phyloP scores from a whole-genome alignment of 2,113 vertebrate genomes.

The Osmerus mordax region DNA sequence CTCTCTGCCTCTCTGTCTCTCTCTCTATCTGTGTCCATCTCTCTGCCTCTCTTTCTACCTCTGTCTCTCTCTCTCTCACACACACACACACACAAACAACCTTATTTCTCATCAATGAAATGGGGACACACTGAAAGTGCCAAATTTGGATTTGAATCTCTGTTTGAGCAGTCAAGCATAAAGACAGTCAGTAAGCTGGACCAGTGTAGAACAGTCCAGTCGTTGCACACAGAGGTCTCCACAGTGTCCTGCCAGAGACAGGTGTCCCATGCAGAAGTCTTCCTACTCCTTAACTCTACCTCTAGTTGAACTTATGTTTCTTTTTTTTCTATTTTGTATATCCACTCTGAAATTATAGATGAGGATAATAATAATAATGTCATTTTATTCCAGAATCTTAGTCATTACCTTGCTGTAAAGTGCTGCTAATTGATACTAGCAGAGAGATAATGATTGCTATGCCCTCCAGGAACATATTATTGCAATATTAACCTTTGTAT shows the following conservation, averaged over 20 bases:
- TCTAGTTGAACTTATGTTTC: constrained; percentile 76
- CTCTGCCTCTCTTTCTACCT: constrained; percentile 10
- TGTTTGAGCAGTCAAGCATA: constrained; percentile 28
- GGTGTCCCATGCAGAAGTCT: constrained; percentile 25
- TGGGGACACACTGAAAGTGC: constrained; percentile 43
- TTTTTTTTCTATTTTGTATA: constrained; percentile 71
- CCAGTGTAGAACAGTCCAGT: too few species aligned
- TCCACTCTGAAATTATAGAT: constrained; percentile 81
- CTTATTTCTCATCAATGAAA: constrained; percentile 48
- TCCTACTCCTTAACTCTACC: constrained; percentile 62
- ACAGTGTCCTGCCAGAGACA: constrained; percentile 37
- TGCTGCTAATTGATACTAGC: constrained; percentile 84
- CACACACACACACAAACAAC: constrained; percentile 32
- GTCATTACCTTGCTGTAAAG: constrained; percentile 85
- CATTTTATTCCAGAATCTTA: constrained; percentile 81
- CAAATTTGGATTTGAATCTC: constrained; percentile 57
- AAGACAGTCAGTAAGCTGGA: too few species aligned
- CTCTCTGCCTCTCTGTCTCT: constrained; percentile 14
- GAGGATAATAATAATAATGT: constrained; percentile 85
- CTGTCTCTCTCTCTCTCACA: constrained; percentile 9
- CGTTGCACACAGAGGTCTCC: not conserved
- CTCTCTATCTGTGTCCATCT: not conserved
- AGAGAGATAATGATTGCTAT: constrained; percentile 84
- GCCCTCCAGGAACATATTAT: constrained; percentile 85
- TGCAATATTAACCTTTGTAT: constrained; percentile 86